Evolutionary conservation across 2,797 vertebrate genomes (phyloP).

Genomic region (Liasis olivaceus): DNA sequence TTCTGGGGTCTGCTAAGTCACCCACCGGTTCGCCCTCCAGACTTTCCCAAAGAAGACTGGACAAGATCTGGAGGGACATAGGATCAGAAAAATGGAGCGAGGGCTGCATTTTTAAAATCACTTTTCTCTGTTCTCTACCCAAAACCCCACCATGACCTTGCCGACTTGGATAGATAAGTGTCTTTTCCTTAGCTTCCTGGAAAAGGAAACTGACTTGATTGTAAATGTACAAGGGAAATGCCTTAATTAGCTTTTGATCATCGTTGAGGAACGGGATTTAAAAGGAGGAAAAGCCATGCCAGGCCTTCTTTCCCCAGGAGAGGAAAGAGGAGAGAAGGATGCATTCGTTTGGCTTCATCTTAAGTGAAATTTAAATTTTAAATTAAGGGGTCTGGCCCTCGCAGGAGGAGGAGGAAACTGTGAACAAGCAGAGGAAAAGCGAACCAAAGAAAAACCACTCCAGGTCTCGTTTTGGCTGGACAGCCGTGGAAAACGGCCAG

Average conservation of each 20-base stretch:
- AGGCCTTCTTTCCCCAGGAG: too few relatives aligned
- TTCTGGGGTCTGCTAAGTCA: too few relatives aligned
- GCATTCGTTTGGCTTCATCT: too few relatives aligned
- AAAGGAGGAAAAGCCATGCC: background rate
- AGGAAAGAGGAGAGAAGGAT: too few relatives aligned
- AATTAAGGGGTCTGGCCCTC: too few relatives aligned
- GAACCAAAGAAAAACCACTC: background rate
- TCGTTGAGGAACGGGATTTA: background rate
- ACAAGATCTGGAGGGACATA: too few relatives aligned
- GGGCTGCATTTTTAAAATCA: slow-evolving; percentile 34
- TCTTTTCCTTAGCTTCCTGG: background rate
- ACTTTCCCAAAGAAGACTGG: too few relatives aligned
- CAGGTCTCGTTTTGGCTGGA: background rate
- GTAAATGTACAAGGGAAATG: background rate
- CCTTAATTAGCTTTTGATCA: background rate
- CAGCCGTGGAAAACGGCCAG: background rate
- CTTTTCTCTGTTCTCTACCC: slow-evolving; percentile 30
- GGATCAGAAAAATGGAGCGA: slow-evolving; percentile 43
- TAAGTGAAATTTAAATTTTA: too few relatives aligned
- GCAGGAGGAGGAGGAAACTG: too few relatives aligned
- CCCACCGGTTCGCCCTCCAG: too few relatives aligned
- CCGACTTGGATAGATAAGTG: slow-evolving; percentile 2
- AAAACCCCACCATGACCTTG: slow-evolving; percentile 28
- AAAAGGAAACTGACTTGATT: background rate
- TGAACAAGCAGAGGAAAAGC: background rate